Conservation (phyloP, 2,113 vertebrate genomes). For the Eubucco bourcierii region DNA sequence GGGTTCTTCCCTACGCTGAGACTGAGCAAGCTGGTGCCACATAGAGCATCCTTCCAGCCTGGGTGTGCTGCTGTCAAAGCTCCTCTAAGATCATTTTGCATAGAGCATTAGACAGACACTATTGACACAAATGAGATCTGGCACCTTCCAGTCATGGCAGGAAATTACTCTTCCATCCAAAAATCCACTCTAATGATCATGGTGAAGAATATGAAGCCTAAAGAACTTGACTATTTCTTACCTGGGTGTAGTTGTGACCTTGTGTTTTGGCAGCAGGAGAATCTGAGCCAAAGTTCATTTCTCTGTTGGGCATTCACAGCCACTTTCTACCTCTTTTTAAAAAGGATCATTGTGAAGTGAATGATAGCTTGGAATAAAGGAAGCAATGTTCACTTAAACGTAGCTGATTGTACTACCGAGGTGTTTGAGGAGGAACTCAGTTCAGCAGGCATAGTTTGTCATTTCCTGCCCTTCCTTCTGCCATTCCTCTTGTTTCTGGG, state of each 20-base stretch:
- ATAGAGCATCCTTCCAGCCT: background rate
- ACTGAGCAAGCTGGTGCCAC: background rate
- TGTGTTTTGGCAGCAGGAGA: background rate
- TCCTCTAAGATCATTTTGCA: background rate
- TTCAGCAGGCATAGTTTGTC: background rate
- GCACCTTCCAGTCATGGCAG: background rate
- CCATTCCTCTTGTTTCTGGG: background rate
- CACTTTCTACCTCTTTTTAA: background rate
- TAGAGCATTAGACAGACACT: background rate
- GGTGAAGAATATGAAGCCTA: background rate
- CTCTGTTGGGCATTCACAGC: background rate
- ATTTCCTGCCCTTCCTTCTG: background rate
- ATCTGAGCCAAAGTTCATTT: background rate
- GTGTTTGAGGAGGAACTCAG: background rate
- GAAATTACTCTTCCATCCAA: background rate
- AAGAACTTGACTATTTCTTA: background rate
- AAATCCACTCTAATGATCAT: background rate
- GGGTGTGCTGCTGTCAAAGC: background rate
- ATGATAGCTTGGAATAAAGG: background rate
- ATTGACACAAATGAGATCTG: background rate
- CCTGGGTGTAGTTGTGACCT: background rate
- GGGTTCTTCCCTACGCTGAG: background rate
- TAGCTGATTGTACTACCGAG: background rate
- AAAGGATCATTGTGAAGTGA: background rate
- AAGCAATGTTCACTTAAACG: background rate